Evolutionary conservation across 2,888 invertebrate species (phyloP).

Genomic region (Tridacna crocea): DNA sequence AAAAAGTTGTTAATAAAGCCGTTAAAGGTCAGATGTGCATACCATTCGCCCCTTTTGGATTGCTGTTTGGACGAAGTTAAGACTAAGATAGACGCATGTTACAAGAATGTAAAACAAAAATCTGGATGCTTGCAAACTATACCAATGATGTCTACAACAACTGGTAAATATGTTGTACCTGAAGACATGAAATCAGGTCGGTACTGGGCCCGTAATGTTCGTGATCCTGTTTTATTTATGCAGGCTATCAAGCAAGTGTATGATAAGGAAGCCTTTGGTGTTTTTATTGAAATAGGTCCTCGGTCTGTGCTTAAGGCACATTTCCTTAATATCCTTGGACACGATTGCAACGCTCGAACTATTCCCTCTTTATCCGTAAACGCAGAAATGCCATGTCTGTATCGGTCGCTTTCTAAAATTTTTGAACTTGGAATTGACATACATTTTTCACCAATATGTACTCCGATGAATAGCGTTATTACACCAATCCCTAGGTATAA

Average conservation of each 20-base stretch:
- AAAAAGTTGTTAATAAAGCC: not conserved
- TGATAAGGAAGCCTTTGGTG: conserved; percentile 32
- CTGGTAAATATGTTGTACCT: conserved; percentile 42
- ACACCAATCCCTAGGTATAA: conserved; percentile 31
- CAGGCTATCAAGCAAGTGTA: conserved; percentile 57
- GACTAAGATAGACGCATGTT: conserved; percentile 35
- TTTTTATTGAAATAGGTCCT: conserved; percentile 74
- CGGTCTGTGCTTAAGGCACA: conserved; percentile 56
- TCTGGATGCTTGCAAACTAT: conserved; percentile 14
- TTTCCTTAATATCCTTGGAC: not conserved
- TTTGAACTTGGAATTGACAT: conserved; percentile 24
- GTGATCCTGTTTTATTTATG: conserved; percentile 65
- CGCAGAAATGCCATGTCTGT: conserved; percentile 1
- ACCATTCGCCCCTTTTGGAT: conserved; percentile 68
- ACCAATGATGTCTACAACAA: conserved; percentile 66
- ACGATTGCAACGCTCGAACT: not conserved
- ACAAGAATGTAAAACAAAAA: conserved; percentile 47
- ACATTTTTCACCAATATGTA: not conserved
- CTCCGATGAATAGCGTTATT: too few species aligned
- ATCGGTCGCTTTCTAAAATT: not conserved
- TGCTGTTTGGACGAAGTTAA: conserved; percentile 47
- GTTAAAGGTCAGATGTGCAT: conserved; percentile 67
- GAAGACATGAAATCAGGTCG: conserved; percentile 47
- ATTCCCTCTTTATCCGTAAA: conserved; percentile 21
- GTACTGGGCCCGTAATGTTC: conserved; percentile 73